Evolutionary conservation across 2,888 invertebrate species (phyloP), one percentile per base, ranked within the genome.

Genomic region (Imbricaverruca yamaguchii): DNA sequence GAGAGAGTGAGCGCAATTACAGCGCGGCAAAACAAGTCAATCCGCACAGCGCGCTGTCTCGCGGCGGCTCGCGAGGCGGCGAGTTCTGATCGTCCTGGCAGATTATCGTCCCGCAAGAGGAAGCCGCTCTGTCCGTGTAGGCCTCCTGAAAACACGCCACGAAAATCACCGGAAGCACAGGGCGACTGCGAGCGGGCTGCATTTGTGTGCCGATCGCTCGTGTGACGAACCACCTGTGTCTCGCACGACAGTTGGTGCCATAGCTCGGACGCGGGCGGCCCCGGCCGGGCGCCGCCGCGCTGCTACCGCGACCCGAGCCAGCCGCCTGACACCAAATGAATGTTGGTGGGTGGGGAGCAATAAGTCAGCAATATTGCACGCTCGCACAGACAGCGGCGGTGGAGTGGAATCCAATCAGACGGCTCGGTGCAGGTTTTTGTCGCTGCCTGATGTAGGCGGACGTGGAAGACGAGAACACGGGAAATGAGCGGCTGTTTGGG

Each of bases 11-110:
- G 39, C 23, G 69, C 69, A 69, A 69, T 69, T 23, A 69, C 69
- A 39, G 39, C 15, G 69, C 69, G 25, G 69, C 69, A 69, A 69
- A 69, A 69, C 69, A 69, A 69, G 69, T 69, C 69, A 69, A 69
- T 69, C 69, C 25, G 69, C 39, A 39, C 39, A 39, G 39, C 39
- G 15, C 69, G 11, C 39, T 39, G 39, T 69, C 25, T 23, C 23
- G 39, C 69, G 69, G 13, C 23, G 67, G 4, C 23, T n/a, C n/a
- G 65, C 39, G 65, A 23, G 65, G 65, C 65, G 65, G 65, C 65
- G 61, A 25, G 23, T 12, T 8, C 69, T 39, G 69, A 69, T 69
- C 39, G 69, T 69, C 8, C 69, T 39, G 69, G 10, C 39, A 69
- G 69, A 69, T 69, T 69, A 69, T 25, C 23, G 12, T 10, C 18